Percentiles rank a stretch among this genome's conserved stretches.
Conservation (phyloP, 2,797 vertebrate genomes). For the Dromococcyx pavoninus region DNA sequence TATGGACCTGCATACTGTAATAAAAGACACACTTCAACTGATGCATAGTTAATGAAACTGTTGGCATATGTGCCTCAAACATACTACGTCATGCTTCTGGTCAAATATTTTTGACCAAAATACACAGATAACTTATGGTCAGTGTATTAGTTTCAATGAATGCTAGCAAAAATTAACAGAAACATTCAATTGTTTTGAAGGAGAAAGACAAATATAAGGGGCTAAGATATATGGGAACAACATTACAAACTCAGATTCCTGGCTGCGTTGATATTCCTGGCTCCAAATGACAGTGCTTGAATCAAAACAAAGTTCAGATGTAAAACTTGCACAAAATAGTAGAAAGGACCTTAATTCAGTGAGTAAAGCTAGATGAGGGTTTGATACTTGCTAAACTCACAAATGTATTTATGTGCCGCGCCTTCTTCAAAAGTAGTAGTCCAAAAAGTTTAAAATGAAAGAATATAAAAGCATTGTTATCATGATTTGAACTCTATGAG, state of each 20-base stretch:
- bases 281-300: background rate
- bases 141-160: background rate
- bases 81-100: background rate
- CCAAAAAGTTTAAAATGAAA: background rate
- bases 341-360: background rate
- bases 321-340: background rate
- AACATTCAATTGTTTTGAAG: background rate
- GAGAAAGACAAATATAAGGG: background rate
- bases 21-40: background rate
- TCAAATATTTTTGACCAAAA: background rate
- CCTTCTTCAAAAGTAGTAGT: background rate
- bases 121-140: background rate
- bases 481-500: background rate
- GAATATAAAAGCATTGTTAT: background rate
- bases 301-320: background rate
- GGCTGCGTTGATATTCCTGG: accelerated
- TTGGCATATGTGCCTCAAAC: background rate
- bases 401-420: background rate
- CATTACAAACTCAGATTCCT: background rate
- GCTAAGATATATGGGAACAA: background rate
- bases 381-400: background rate
- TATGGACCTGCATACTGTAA: background rate
- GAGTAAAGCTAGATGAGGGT: background rate
- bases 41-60: background rate
- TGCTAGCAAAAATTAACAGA: background rate